Conservation (phyloP, 92 coral and sea anemone genomes). For the Galaxea fascicularis region DNA sequence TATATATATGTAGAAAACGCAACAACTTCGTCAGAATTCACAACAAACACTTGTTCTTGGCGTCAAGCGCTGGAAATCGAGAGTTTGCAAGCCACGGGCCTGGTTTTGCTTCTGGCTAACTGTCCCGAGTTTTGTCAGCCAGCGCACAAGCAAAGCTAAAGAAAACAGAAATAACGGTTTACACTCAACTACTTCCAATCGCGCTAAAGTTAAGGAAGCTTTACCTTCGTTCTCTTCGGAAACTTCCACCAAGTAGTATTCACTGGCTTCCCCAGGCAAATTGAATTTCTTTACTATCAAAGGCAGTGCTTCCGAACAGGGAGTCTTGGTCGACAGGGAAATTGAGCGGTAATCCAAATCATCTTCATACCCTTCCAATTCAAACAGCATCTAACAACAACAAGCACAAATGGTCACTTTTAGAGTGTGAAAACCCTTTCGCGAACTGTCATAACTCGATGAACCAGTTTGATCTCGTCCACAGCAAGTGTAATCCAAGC, state of each 20-base stretch:
- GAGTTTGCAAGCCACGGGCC: too few species aligned
- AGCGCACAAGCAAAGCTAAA: too few species aligned
- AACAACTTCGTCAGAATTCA: too few species aligned
- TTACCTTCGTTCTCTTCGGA: constrained; percentile 86
- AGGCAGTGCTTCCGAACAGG: constrained; percentile 76
- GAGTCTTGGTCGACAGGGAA: constrained; percentile 73
- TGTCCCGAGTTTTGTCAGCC: not conserved
- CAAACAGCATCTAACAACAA: constrained; percentile 80
- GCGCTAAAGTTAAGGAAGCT: not conserved
- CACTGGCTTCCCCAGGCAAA: constrained; percentile 77
- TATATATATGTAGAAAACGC: too few species aligned
- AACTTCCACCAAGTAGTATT: constrained; percentile 84
- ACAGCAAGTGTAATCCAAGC: too few species aligned
- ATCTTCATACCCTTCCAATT: constrained; percentile 71
- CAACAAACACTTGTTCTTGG: too few species aligned
- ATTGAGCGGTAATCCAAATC: constrained; percentile 76
- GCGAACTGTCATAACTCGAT: too few species aligned
- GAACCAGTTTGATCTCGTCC: too few species aligned
- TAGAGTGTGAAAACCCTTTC: too few species aligned
- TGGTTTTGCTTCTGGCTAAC: not conserved
- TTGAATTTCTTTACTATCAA: constrained; percentile 72
- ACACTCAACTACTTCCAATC: not conserved
- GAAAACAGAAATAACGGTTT: too few species aligned
- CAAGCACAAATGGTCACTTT: not conserved
- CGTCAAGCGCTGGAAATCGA: too few species aligned